phyloP scores from a whole-genome alignment of 2,888 invertebrate genomes.

The Synanthedon myopaeformis region DNA sequence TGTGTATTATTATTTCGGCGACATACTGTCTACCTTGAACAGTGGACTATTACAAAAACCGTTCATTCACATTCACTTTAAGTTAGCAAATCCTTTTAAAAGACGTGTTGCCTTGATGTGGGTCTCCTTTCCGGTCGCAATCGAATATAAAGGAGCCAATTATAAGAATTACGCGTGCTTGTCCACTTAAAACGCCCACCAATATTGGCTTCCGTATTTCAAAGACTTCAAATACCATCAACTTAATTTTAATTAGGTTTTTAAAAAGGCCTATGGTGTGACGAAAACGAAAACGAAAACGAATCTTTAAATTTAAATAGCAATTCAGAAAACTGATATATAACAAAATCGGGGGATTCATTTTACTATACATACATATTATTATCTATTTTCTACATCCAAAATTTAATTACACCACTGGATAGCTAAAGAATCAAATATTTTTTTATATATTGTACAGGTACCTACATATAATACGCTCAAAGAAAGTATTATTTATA shows the following conservation, averaged over 20 bases:
- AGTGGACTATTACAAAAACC: conserved; percentile 22
- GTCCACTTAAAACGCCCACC: conserved; percentile 34
- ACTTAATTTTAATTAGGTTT: conserved; percentile 26
- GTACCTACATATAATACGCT: too few relatives aligned
- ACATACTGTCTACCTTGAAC: conserved; percentile 50
- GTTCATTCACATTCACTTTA: conserved; percentile 44
- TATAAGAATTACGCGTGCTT: conserved; percentile 47
- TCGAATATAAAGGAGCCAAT: conserved; percentile 51
- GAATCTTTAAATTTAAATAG: too few relatives aligned
- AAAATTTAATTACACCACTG: too few relatives aligned
- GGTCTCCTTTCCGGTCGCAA: conserved; percentile 56
- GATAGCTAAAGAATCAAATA: too few relatives aligned
- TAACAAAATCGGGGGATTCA: too few relatives aligned
- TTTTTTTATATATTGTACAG: too few relatives aligned
- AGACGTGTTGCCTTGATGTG: conserved; percentile 43
- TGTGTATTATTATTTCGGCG: conserved; percentile 23
- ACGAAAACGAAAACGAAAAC: too few relatives aligned
- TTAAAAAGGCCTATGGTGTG: neutral
- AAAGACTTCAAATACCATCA: conserved; percentile 49
- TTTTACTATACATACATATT: too few relatives aligned
- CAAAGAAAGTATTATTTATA: too few relatives aligned
- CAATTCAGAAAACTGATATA: too few relatives aligned
- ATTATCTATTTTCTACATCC: too few relatives aligned
- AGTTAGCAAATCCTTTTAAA: conserved; percentile 57
- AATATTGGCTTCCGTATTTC: conserved; percentile 58